A percentile compares a stretch with the other conserved stretches of the same genome.
These are phyloP conservation scores for Centropus bengalensis DNA, from an alignment of 2,113 vertebrate species.

Conservation along the genomic window DNA sequence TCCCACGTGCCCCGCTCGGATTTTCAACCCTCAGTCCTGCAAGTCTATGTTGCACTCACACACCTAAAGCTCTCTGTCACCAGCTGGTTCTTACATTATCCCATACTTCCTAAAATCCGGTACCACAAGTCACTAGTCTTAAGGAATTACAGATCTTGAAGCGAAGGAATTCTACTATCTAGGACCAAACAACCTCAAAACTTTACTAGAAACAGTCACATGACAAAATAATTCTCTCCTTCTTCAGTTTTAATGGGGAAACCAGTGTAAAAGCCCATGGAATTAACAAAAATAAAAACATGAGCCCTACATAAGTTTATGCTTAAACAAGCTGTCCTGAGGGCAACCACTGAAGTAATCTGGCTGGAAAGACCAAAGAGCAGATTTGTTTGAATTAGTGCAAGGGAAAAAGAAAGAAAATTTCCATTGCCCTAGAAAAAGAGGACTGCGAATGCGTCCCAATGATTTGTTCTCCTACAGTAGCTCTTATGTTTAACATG, in stretches of 20 bases:
- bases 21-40: background rate
- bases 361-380: conserved; percentile 34
- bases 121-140: background rate
- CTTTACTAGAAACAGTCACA: background rate
- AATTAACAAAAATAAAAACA: background rate
- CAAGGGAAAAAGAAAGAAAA: background rate
- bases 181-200: background rate
- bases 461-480: background rate
- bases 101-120: background rate
- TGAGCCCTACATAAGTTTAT: background rate
- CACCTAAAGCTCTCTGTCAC: background rate
- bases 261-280: background rate
- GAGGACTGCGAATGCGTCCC: background rate
- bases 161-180: background rate
- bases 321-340: conserved; percentile 23
- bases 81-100: background rate
- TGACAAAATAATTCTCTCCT: background rate
- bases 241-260: background rate
- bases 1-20: background rate
- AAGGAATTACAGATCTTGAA: background rate
- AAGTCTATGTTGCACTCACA: background rate
- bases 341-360: conserved; percentile 34
- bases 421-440: conserved; percentile 37
- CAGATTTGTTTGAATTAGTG: conserved; percentile 4
- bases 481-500: background rate